phyloP scores from a whole-genome alignment of 2,113 vertebrate species.

The Nymphicus hollandicus region DNA sequence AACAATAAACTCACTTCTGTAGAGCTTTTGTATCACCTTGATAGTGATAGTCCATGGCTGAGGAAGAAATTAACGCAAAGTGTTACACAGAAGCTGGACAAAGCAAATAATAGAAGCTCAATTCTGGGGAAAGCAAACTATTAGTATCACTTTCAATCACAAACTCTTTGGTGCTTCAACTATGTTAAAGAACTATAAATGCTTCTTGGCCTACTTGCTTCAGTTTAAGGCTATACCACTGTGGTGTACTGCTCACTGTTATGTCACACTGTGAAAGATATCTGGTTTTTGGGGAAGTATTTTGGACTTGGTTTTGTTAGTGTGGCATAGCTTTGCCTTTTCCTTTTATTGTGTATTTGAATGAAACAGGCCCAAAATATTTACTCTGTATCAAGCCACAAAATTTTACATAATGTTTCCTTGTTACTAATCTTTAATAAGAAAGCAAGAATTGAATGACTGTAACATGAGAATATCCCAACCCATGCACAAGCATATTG shows the following conservation, averaged over 20 bases:
- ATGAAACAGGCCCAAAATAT: background rate
- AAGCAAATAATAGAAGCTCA: background rate
- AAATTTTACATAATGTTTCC: background rate
- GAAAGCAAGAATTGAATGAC: background rate
- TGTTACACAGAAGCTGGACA: background rate
- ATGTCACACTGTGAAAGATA: background rate
- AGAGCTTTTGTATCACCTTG: constrained; percentile 44
- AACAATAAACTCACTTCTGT: constrained; percentile 52
- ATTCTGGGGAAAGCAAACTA: background rate
- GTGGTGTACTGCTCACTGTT: background rate
- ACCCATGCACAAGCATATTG: background rate
- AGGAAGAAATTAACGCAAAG: constrained; percentile 12
- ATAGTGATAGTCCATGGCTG: background rate
- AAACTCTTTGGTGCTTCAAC: background rate
- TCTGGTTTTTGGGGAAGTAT: background rate
- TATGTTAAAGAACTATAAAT: background rate
- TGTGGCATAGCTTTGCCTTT: background rate
- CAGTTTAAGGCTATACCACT: background rate
- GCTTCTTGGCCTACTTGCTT: background rate
- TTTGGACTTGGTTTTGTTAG: background rate
- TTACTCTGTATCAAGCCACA: background rate
- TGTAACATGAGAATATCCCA: background rate
- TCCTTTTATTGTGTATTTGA: background rate
- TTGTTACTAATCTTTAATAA: background rate
- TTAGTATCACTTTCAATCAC: background rate